phyloP scores from a whole-genome alignment of 2,113 vertebrate genomes.

The Lucifuga dentata region DNA sequence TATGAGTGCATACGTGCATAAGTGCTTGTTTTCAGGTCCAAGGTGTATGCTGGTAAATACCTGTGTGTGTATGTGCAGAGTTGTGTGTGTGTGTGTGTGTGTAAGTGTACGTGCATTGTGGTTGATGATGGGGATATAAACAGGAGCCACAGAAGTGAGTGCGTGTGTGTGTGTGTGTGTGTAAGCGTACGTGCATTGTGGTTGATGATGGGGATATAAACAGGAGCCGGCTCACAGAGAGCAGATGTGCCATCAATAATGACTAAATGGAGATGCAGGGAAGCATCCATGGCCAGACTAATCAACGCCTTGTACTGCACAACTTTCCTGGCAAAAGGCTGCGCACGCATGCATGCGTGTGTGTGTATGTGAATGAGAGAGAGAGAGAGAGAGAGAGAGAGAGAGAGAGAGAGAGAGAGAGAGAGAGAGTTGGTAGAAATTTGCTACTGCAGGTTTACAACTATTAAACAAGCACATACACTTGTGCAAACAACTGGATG shows the following conservation, averaged over 20 bases:
- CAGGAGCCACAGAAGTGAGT: constrained; percentile 40
- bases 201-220: constrained; percentile 39
- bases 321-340: constrained; percentile 21
- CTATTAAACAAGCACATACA: too few species aligned
- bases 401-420: too few species aligned
- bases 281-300: constrained; percentile 47
- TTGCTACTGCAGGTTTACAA: too few species aligned
- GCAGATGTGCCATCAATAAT: constrained; percentile 68
- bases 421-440: too few species aligned
- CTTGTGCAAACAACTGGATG: not conserved
- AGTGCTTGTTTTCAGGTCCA: constrained; percentile 21
- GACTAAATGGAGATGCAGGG: constrained; percentile 62
- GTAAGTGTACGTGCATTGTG: not conserved
- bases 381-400: not conserved
- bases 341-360: not conserved
- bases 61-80: not conserved
- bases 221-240: constrained; percentile 52
- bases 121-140: constrained; percentile 39
- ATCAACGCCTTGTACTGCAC: constrained; percentile 51
- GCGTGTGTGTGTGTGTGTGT: constrained; percentile 3
- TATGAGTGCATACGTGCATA: not conserved
- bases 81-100: constrained; percentile 16
- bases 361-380: constrained; percentile 2
- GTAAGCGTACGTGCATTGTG: not conserved
- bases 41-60: constrained; percentile 5